A percentile compares a stretch with the other conserved stretches of the same genome.
These are phyloP conservation scores for Cirrhinus mrigala DNA, from an alignment of 2,797 vertebrate species.

Conservation along the genomic window DNA sequence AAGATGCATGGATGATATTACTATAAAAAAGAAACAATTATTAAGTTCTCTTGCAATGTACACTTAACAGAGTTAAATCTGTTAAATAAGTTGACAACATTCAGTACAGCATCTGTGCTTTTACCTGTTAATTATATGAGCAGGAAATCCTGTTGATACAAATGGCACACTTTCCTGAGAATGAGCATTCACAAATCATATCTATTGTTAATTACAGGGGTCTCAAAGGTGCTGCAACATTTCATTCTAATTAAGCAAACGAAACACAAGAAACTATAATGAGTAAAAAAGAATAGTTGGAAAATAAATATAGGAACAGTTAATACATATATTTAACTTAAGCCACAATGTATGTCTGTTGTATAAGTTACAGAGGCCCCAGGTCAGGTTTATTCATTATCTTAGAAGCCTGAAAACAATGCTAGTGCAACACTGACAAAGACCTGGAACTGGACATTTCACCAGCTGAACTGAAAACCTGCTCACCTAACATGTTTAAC, in stretches of 20 bases:
- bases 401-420: background rate
- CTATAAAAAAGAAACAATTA: background rate
- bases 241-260: background rate
- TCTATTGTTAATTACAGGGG: background rate
- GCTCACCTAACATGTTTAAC: constrained; percentile 18
- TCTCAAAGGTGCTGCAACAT: background rate
- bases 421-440: background rate
- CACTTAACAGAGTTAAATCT: background rate
- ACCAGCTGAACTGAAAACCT: constrained; percentile 8
- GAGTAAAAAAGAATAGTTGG: background rate
- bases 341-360: background rate
- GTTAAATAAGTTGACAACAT: background rate
- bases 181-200: background rate
- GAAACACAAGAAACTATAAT: background rate
- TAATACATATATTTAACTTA: background rate
- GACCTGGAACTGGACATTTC: background rate
- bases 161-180: background rate
- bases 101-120: background rate
- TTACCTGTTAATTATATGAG: background rate
- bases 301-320: background rate
- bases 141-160: background rate
- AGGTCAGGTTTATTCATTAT: background rate
- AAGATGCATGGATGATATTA: background rate
- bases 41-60: background rate
- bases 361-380: background rate